Conservation (phyloP, 1,140 invertebrate species). For the Nasonia vitripennis region DNA sequence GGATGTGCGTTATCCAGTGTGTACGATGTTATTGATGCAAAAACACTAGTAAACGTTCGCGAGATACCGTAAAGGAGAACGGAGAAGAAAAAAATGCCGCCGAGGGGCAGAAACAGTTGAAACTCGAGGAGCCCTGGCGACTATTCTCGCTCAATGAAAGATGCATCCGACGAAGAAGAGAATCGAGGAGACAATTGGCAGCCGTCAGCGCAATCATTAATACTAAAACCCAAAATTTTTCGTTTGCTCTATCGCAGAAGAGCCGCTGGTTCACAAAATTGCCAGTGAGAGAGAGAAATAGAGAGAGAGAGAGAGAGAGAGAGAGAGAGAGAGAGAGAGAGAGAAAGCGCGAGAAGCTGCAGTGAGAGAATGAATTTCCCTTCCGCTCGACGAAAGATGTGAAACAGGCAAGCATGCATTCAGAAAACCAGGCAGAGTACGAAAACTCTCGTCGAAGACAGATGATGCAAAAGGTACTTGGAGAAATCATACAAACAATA, state of each 20-base stretch:
- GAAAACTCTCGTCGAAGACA: conserved; percentile 30
- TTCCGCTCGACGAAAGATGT: conserved; percentile 30
- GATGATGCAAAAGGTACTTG: conserved; percentile 31
- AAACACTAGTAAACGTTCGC: conserved; percentile 3
- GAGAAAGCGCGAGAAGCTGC: neutral
- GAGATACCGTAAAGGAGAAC: neutral
- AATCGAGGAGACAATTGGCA: neutral
- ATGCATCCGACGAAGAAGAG: conserved; percentile 34
- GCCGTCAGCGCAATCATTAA: conserved; percentile 61
- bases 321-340: too few relatives aligned
- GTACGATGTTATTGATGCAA: conserved; percentile 42
- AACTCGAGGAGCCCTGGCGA: too few relatives aligned
- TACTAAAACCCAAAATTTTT: conserved; percentile 72
- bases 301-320: too few relatives aligned
- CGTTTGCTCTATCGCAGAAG: neutral
- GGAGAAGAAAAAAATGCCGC: neutral
- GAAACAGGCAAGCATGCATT: conserved; percentile 22
- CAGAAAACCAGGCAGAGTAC: conserved; percentile 12
- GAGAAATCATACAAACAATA: conserved; percentile 33
- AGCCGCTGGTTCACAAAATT: neutral
- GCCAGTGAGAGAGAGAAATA: neutral
- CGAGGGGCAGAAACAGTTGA: neutral
- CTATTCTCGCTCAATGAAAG: neutral
- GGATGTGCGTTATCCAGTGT: conserved; percentile 43
- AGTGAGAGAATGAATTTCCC: conserved; percentile 28